phyloP scores from a whole-genome alignment of 2,113 vertebrate genomes.

The Zootoca vivipara region DNA sequence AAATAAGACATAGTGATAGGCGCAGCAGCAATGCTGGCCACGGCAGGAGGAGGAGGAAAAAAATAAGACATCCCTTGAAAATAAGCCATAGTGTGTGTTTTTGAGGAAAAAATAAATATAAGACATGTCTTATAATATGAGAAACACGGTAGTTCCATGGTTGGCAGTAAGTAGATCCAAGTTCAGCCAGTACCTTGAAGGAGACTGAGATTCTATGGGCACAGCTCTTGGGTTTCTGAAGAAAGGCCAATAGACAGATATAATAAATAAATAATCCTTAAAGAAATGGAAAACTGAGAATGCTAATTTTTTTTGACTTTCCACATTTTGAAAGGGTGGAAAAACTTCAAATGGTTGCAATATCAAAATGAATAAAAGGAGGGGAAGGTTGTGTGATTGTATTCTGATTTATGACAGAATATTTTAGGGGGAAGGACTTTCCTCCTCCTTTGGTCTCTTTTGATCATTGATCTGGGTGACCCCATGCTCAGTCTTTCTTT shows the following conservation, averaged over 20 bases:
- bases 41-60: too few species aligned
- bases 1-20: too few species aligned
- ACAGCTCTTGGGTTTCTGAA: not conserved
- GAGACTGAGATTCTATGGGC: too few species aligned
- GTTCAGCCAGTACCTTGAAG: not conserved
- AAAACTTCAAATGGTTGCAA: slow-evolving; percentile 47
- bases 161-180: not conserved
- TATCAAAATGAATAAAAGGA: slow-evolving; percentile 47
- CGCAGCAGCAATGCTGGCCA: too few species aligned
- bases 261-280: not conserved
- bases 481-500: slow-evolving; percentile 81
- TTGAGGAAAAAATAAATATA: too few species aligned
- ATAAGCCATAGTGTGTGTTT: too few species aligned
- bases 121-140: too few species aligned
- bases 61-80: too few species aligned
- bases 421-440: slow-evolving; percentile 61
- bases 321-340: not conserved
- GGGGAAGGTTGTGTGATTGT: slow-evolving; percentile 61
- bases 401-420: slow-evolving; percentile 72
- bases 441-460: slow-evolving; percentile 79
- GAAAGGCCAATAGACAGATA: not conserved
- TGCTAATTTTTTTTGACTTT: slow-evolving; percentile 23
- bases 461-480: slow-evolving; percentile 96
- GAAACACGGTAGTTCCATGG: too few species aligned
- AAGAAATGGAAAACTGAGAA: not conserved